Evolutionary conservation across 2,113 vertebrate species (phyloP).

Genomic region (Progne subis): DNA sequence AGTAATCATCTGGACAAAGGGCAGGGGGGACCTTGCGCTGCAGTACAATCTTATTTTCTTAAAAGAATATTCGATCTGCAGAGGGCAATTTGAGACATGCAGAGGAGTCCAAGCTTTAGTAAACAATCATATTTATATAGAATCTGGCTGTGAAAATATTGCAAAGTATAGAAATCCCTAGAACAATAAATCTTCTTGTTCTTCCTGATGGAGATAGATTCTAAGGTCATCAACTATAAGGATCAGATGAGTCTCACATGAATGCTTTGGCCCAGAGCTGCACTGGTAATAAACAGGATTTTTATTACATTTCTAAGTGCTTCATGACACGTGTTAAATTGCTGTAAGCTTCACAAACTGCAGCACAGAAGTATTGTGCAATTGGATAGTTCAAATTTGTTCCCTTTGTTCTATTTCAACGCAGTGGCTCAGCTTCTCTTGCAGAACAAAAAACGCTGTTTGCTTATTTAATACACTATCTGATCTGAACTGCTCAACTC

Average conservation of each 20-base stretch:
- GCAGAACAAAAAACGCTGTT: not conserved
- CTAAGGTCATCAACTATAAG: slow-evolving; percentile 43
- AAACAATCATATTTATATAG: slow-evolving; percentile 41
- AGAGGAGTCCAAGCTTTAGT: not conserved
- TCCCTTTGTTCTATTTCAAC: not conserved
- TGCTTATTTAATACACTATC: not conserved
- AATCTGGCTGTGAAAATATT: slow-evolving; percentile 30
- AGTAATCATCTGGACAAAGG: not conserved
- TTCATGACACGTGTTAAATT: slow-evolving; percentile 59
- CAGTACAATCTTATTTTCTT: not conserved
- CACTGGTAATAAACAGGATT: slow-evolving; percentile 52
- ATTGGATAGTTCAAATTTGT: slow-evolving; percentile 17
- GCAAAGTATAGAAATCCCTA: slow-evolving; percentile 2
- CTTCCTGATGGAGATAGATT: slow-evolving; percentile 46
- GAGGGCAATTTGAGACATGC: not conserved
- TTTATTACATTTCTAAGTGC: slow-evolving; percentile 62
- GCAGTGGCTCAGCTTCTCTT: not conserved
- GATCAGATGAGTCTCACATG: slow-evolving; percentile 45
- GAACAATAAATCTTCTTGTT: slow-evolving; percentile 57
- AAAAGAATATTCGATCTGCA: not conserved
- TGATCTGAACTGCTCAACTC: not conserved
- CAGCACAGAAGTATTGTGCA: slow-evolving; percentile 36
- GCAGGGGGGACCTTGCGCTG: not conserved
- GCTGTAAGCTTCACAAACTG: slow-evolving; percentile 34
- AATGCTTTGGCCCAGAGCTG: slow-evolving; percentile 43